phyloP scores from a whole-genome alignment of 1,140 invertebrate genomes.

The Thaumatotibia leucotreta region DNA sequence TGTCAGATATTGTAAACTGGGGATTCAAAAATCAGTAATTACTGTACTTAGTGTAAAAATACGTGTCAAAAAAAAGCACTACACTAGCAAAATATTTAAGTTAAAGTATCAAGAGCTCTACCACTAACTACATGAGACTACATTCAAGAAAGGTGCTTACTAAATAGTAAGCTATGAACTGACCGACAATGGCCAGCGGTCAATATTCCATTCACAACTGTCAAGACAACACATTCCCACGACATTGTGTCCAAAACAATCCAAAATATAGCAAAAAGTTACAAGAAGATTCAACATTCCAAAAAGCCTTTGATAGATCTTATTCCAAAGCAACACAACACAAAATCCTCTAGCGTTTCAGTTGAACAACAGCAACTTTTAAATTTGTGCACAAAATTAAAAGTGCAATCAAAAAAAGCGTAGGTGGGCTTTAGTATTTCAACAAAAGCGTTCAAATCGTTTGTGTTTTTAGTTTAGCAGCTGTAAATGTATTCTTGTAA shows the following conservation, averaged over 20 bases:
- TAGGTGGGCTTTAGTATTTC: neutral
- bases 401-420: neutral
- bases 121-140: too few species aligned
- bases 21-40: too few species aligned
- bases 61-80: too few species aligned
- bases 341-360: neutral
- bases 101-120: too few species aligned
- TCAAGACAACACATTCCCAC: conserved; percentile 48
- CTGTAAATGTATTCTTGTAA: conserved; percentile 34
- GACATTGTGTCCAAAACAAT: conserved; percentile 49
- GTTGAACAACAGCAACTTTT: neutral
- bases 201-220: conserved; percentile 50
- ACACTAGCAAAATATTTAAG: too few species aligned
- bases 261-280: conserved; percentile 49
- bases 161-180: conserved; percentile 49
- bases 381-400: neutral
- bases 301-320: neutral
- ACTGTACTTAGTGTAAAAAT: too few species aligned
- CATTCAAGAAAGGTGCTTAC: too few species aligned
- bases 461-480: neutral
- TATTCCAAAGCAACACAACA: neutral
- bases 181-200: conserved; percentile 52
- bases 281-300: conserved; percentile 18
- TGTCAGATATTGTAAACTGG: too few species aligned
- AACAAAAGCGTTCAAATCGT: conserved; percentile 22